Evolutionary conservation across 2,888 invertebrate genomes (phyloP), one percentile per base, ranked within the genome.

Genomic region (Apotomis turbidana): DNA sequence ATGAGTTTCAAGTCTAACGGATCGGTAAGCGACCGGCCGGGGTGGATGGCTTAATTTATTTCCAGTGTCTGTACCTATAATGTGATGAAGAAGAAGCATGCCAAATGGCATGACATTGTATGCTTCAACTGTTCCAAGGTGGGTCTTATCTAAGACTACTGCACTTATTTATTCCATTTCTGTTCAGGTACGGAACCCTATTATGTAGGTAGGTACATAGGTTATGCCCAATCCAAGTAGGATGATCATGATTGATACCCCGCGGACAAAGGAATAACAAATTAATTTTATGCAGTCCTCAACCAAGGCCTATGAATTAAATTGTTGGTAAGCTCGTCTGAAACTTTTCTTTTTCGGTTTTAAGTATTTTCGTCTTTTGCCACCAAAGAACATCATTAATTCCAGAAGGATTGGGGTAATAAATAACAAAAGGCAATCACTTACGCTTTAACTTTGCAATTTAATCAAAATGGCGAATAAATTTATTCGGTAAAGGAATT

Each of bases 391-490:
- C 57, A 27, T 46, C 46, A 27, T 57, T 55, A 66, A 66, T 66
- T 46, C 55, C 55, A 27, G 27, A n/a, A 6, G 44, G 46, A 66
- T 55, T 66, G 27, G 54, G 55, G 66, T 27, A 57, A 66, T 66
- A 66, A 66, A 57, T 66, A 57, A 57, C 66, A 46, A 66, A 36
- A 57, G 66, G 55, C 57, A 44, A 66, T 66, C 46, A 66, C 54
- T 66, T 57, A 66, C 44, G 57, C 57, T 55, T 12, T 54, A 44
- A n/a, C 66, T 46, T 68, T 62, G 61, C 41, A 51, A 61, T 62
- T 68, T 71, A 67, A 71, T 68, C 57, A 67, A 62, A 62, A 70
- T 13, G 38, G 54, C 49, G 46, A 46, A 46, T 57, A 55, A 55
- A 66, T 64, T 63, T 66, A 66, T 57, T 46, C 36, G 12, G n/a